Conservation (phyloP, 2,888 invertebrate species). For the Drosophila kanekoi region DNA sequence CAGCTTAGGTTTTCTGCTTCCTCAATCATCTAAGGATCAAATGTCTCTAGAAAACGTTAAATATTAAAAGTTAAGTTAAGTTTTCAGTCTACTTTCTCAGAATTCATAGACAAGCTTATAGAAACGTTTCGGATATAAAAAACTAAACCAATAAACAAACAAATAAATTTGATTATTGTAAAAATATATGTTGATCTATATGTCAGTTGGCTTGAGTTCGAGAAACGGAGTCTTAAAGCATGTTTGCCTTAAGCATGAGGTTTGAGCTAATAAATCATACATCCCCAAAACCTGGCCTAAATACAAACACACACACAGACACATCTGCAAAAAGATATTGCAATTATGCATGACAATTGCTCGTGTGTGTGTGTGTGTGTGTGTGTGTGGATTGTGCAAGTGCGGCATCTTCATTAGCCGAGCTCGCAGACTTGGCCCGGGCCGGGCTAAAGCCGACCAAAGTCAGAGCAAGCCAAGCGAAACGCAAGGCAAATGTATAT, state of each 20-base stretch:
- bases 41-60: no score
- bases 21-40: no score
- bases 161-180: no score
- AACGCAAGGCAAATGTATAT: conserved; percentile 51
- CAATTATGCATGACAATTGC: conserved; percentile 57
- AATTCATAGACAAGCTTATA: no score
- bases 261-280: background rate
- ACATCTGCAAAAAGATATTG: background rate
- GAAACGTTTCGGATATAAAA: no score
- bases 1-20: no score
- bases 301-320: background rate
- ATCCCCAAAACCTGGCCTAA: conserved; percentile 8
- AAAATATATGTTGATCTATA: no score
- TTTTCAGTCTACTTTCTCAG: no score
- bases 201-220: no score
- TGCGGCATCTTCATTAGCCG: conserved; percentile 69
- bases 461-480: conserved; percentile 59
- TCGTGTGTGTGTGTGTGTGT: conserved; percentile 6
- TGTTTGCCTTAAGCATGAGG: background rate
- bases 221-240: background rate
- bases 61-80: no score
- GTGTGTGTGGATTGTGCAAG: conserved; percentile 47
- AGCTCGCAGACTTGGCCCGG: conserved; percentile 3
- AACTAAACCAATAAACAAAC: no score
- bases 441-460: conserved; percentile 16